phyloP scores from a whole-genome alignment of 2,113 vertebrate genomes.

The Mohoua ochrocephala region DNA sequence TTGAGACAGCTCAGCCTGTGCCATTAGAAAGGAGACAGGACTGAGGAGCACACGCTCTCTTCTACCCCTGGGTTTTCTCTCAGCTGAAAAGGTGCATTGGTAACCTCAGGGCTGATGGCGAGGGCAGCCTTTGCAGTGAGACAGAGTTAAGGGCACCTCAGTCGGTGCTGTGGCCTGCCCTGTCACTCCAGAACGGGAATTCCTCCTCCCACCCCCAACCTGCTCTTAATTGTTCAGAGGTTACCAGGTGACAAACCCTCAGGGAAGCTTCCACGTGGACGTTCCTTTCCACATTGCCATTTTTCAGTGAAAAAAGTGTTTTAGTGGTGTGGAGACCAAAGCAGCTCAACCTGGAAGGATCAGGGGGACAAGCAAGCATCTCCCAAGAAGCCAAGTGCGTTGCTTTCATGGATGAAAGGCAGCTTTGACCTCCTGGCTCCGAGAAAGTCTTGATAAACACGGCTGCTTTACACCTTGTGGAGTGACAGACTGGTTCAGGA shows the following conservation, averaged over 20 bases:
- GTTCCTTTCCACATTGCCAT: neutral
- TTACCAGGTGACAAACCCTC: neutral
- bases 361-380: neutral
- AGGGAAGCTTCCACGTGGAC: neutral
- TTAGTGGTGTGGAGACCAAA: neutral
- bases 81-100: neutral
- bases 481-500: neutral
- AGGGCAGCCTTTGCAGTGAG: neutral
- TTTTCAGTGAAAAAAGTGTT: neutral
- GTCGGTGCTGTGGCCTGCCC: neutral
- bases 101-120: neutral
- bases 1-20: neutral
- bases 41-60: neutral
- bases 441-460: neutral
- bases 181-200: neutral
- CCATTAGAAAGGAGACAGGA: neutral
- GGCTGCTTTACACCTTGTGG: fast-evolving
- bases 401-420: neutral
- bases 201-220: neutral
- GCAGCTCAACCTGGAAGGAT: neutral
- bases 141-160: neutral
- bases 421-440: neutral
- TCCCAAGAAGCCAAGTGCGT: neutral
- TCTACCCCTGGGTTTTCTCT: neutral
- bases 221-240: neutral